Base-by-base conservation (phyloP, 2,113 vertebrate species). In the Plestiodon gilberti region DNA sequence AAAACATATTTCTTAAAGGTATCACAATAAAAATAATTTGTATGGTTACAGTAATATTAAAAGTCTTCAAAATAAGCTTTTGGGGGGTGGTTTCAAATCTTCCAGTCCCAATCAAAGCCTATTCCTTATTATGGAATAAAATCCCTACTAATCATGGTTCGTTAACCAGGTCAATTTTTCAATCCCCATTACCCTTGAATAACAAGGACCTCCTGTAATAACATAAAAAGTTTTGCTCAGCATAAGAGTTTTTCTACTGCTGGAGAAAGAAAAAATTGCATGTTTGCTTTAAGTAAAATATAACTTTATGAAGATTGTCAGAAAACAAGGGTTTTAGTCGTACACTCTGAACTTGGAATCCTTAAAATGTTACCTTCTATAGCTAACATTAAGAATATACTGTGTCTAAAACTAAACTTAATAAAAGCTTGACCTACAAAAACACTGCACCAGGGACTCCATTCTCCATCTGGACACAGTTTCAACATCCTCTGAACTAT, bases 341-440 rank as follows among this genome's bases (percentile, higher is more conserved):
- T 77, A 43, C 13, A 65, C 35, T 87, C 1, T 89, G 79, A 83
- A 57, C 6, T 85, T 82, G 30, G 13, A 81, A 22, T 77, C 28
- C 4, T n/a, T 14, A 57, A 70, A 88, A 38, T 1, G 18, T 35
- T 30, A 3, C 40, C 10, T 0, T 87, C 13, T 71, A 13, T 69
- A 91, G 15, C 6, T 55, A 57, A 40, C 35, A 70, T 55, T 23
- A 59, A 59, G 25, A 59, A n/a, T 67, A 43, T 67, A 25, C 48
- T 48, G 22, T 3, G 48, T 61, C 22, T 3, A 38, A 57, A 65
- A 22, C 6, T 1, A 86, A 13, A 5, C 20, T 48, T 52, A 67
- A 15, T 57, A 69, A 52, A 35, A 3, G 33, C 65, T 17, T n/a
- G 25, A 38, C 35, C n/a, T 33, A 52, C 22, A 82, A 40, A 1